These are phyloP conservation scores for Chloebia gouldiae DNA, from an alignment of 2,113 vertebrate species.

Conservation along the genomic window DNA sequence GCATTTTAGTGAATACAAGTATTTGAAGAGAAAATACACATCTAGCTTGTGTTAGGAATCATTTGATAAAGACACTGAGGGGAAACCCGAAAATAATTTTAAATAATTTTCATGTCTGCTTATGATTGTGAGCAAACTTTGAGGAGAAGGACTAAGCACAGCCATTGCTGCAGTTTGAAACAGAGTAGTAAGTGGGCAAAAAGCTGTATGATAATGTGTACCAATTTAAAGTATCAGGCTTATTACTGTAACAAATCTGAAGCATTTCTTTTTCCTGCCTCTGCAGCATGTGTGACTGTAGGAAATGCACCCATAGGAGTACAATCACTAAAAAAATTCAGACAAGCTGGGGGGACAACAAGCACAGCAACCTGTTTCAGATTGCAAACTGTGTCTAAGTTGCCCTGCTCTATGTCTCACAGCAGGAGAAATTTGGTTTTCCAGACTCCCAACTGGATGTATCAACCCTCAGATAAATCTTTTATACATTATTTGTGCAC, in stretches of 20 bases:
- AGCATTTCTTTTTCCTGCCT: neutral
- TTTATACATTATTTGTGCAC: neutral
- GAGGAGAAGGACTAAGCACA: fast-evolving
- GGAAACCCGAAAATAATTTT: neutral
- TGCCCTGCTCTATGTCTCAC: neutral
- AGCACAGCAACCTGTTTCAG: neutral
- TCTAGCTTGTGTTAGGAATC: fast-evolving
- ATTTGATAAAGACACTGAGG: neutral
- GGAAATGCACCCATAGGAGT: neutral
- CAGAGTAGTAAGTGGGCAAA: neutral
- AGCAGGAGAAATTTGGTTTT: constrained; percentile 38
- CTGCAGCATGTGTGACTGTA: neutral
- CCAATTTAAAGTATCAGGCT: neutral
- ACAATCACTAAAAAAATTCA: neutral
- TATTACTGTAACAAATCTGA: neutral
- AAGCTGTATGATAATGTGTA: neutral
- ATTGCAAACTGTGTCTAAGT: neutral
- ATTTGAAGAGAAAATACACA: neutral
- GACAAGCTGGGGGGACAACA: neutral
- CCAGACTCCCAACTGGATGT: neutral
- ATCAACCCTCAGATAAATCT: constrained; percentile 18
- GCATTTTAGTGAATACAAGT: neutral
- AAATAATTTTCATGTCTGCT: neutral
- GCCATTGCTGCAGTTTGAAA: neutral
- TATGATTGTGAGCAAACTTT: neutral